Evolutionary conservation across 2,113 vertebrate genomes (phyloP), one percentile per base, ranked within the genome.

Genomic region (Redunca redunca): DNA sequence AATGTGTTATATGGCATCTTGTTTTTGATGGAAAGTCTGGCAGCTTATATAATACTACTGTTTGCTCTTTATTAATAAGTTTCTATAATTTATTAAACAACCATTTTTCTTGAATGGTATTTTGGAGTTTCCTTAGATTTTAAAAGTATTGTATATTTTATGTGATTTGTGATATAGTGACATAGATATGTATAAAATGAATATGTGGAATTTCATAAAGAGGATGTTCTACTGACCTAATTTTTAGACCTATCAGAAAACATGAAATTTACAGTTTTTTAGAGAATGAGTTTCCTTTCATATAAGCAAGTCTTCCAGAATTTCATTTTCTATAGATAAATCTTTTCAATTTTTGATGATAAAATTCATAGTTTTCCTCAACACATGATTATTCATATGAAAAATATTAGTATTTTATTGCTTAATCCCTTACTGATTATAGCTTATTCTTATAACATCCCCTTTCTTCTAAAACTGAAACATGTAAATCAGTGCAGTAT

Each of bases 301-400:
- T n/a, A 55, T 58, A 90, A 71, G 36, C 17, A 95, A 33, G 12
- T 43, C 36, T 89, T 77, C 21, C 1, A 62, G 15, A 28, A 88
- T 84, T 95, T 92, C 12, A 90, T 81, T 91, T 95, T 96, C 64
- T 74, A 9, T 62, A n/a, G 52, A 91, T 43, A 91, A 85, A 85
- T 80, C 6, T 80, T 74, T 62, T 64, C 25, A 92, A 25, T 67
- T 92, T 82, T 84, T 84, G 14, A 53, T 95, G 62, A 43, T 85
- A 83, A 89, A 43, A 94, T 58, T 88, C 5, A 58, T 67, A 19
- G 60, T 94, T 40, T 71, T 10, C 14, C 36, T 92, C 33, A 86
- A 96, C 95, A 77, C 7, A 57, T 88, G 6, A 55, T 95, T 58
- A 55, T 93, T 96, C 5, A 67, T 91, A 46, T 67, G n/a, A 95